Evolutionary conservation across 2,113 vertebrate genomes (phyloP).

Genomic region (Charadrius vociferus): DNA sequence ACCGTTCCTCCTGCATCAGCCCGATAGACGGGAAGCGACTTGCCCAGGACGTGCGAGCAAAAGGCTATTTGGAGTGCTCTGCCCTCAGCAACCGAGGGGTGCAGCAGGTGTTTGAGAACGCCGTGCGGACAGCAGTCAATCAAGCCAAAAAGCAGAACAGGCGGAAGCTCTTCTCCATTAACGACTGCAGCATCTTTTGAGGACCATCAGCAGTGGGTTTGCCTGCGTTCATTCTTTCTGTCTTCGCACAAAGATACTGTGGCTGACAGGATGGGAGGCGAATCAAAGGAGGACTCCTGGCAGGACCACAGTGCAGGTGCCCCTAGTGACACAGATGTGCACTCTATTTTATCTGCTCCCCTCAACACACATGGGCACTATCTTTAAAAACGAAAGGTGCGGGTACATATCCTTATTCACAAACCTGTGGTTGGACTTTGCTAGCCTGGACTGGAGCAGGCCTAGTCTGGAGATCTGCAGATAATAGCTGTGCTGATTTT

Average conservation of each 20-base stretch:
- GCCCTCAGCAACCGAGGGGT: slow-evolving; percentile 91
- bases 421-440: background rate
- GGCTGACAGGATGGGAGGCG: background rate
- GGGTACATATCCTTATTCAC: background rate
- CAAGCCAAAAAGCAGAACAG: slow-evolving; percentile 81
- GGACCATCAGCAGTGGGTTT: background rate
- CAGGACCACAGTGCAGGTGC: background rate
- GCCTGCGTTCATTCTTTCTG: background rate
- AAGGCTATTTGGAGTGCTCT: slow-evolving; percentile 95
- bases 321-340: background rate
- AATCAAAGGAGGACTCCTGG: background rate
- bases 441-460: background rate
- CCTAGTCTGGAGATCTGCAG: background rate
- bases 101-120: slow-evolving; percentile 95
- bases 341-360: background rate
- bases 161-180: slow-evolving; percentile 84
- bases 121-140: slow-evolving; percentile 88
- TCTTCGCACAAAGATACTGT: background rate
- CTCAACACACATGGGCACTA: background rate
- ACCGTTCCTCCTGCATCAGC: slow-evolving; percentile 80
- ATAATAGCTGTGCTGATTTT: background rate
- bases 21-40: slow-evolving; percentile 83
- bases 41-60: slow-evolving; percentile 88
- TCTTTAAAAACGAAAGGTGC: background rate
- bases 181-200: slow-evolving; percentile 90